phyloP scores from a whole-genome alignment of 2,113 vertebrate species.

The human (Homo sapiens) region DNA sequence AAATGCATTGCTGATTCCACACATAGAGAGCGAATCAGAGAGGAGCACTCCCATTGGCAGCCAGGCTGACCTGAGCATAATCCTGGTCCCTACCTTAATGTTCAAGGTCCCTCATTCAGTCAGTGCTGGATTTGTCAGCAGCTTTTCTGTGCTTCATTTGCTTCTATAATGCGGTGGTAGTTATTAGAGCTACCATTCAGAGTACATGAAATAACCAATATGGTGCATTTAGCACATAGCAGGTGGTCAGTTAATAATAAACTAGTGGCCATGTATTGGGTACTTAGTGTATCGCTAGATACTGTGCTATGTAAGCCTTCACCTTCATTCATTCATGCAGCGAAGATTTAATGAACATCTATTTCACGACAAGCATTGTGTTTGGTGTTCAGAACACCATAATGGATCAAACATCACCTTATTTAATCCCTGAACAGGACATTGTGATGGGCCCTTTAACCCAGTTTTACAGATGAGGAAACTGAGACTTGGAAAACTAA shows the following conservation, averaged over 20 bases:
- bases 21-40: neutral
- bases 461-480: neutral
- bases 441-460: neutral
- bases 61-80: neutral
- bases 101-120: neutral
- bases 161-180: neutral
- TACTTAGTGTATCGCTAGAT: neutral
- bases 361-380: neutral
- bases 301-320: neutral
- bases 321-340: neutral
- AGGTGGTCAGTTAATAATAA: neutral
- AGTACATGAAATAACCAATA: neutral
- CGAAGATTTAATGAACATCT: neutral
- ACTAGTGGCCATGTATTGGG: neutral
- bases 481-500: neutral
- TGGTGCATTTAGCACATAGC: neutral
- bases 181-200: neutral
- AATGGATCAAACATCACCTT: neutral
- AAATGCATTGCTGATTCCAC: neutral
- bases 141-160: neutral
- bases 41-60: neutral
- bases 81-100: neutral
- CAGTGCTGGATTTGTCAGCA: neutral
- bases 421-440: neutral
- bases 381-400: neutral